Evolutionary conservation across 2,797 vertebrate genomes (phyloP).

Genomic region (Paramormyrops hopkinsi): DNA sequence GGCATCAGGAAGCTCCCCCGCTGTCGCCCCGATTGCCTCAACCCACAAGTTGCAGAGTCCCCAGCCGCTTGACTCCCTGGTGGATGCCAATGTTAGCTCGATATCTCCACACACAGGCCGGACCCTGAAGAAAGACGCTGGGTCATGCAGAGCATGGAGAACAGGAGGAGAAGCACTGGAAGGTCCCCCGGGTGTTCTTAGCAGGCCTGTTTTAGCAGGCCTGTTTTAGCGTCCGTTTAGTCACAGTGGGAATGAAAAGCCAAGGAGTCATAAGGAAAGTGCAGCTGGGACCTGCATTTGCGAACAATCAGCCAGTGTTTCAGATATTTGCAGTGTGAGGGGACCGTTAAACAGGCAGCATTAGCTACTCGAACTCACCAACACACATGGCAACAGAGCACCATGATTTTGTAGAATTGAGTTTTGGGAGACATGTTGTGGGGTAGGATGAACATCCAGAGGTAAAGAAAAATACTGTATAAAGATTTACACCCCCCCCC

Average conservation of each 20-base stretch:
- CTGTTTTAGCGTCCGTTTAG: not conserved
- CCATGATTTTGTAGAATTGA: not conserved
- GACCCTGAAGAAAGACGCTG: not conserved
- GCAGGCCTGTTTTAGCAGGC: not conserved
- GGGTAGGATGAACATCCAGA: not conserved
- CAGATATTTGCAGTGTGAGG: not conserved
- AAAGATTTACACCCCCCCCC: not conserved
- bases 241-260: not conserved
- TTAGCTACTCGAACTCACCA: not conserved
- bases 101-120: slow-evolving; percentile 22
- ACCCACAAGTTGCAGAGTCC: slow-evolving; percentile 30
- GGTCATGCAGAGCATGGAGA: not conserved
- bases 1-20: slow-evolving; percentile 26
- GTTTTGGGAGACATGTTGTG: not conserved
- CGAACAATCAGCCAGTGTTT: not conserved
- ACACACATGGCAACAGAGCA: not conserved
- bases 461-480: not conserved
- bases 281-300: not conserved
- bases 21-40: slow-evolving; percentile 40
- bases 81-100: slow-evolving; percentile 41
- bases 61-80: slow-evolving; percentile 31
- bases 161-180: not conserved
- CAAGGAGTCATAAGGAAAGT: not conserved
- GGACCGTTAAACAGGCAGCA: not conserved
- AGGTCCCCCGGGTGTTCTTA: not conserved